Percentiles rank a stretch among this genome's conserved stretches.
These are phyloP conservation scores for Hololepta plana DNA, from an alignment of 2,888 invertebrate genomes.

Conservation along the genomic window DNA sequence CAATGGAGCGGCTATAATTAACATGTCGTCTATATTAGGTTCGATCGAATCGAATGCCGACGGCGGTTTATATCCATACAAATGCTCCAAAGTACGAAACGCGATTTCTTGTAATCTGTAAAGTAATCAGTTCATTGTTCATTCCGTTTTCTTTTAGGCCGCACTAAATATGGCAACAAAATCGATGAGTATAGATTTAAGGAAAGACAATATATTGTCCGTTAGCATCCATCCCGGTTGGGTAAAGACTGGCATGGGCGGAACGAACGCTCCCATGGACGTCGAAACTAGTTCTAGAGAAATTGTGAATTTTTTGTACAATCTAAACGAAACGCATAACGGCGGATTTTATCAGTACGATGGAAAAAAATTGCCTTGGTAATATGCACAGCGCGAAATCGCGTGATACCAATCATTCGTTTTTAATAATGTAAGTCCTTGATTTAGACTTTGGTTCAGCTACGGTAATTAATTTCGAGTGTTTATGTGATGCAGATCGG, in stretches of 20 bases:
- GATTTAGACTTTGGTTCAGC: too few species aligned
- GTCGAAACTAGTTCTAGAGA: constrained; percentile 44
- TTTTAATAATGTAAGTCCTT: too few species aligned
- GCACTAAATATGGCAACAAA: constrained; percentile 76
- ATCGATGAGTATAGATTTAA: constrained; percentile 67
- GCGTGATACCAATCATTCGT: constrained; percentile 3
- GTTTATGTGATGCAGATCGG: too few species aligned
- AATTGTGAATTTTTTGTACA: constrained; percentile 45
- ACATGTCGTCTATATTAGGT: constrained; percentile 67
- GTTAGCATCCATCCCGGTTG: constrained; percentile 74
- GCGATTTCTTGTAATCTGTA: too few species aligned
- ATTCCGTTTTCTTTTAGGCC: constrained; percentile 34
- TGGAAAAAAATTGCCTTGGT: constrained; percentile 60
- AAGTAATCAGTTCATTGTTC: too few species aligned
- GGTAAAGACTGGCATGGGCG: constrained; percentile 85
- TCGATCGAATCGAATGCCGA: constrained; percentile 57
- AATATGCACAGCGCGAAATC: too few species aligned
- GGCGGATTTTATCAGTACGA: constrained; percentile 67
- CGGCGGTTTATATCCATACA: constrained; percentile 71
- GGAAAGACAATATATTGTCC: constrained; percentile 54
- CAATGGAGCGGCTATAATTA: constrained; percentile 54
- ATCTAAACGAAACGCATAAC: constrained; percentile 43
- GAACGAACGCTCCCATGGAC: constrained; percentile 56
- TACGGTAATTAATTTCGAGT: too few species aligned
- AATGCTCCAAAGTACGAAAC: constrained; percentile 65